phyloP scores from a whole-genome alignment of 2,888 invertebrate species.

The Lissonota sp. region DNA sequence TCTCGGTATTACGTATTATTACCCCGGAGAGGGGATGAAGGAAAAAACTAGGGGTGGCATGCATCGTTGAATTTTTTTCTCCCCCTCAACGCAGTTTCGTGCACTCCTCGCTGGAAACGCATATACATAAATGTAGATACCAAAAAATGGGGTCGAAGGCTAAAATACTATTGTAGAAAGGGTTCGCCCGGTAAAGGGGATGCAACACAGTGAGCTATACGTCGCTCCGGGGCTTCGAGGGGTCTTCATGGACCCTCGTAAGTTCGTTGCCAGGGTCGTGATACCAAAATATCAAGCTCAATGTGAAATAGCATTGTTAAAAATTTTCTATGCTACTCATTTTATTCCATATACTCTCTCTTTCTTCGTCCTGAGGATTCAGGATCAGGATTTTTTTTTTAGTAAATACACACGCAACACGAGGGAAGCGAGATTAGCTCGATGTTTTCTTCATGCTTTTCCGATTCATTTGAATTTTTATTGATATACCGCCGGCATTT shows the following conservation, averaged over 20 bases:
- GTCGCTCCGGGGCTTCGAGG: constrained; percentile 46
- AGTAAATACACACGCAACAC: not conserved
- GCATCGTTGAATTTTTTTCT: constrained; percentile 66
- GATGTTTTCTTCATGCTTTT: constrained; percentile 38
- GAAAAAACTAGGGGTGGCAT: constrained; percentile 65
- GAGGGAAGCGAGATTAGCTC: constrained; percentile 2
- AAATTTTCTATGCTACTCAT: constrained; percentile 26
- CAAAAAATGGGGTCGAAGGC: constrained; percentile 59
- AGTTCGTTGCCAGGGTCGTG: constrained; percentile 26
- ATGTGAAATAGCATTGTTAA: constrained; percentile 31
- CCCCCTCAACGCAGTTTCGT: constrained; percentile 40
- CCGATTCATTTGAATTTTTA: constrained; percentile 59
- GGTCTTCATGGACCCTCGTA: constrained; percentile 32
- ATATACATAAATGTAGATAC: constrained; percentile 17
- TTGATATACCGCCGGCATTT: constrained; percentile 51
- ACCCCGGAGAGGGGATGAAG: constrained; percentile 41
- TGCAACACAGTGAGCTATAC: not conserved
- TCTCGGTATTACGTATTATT: constrained; percentile 52
- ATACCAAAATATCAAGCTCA: constrained; percentile 25
- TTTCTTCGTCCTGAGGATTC: constrained; percentile 12
- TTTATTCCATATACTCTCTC: constrained; percentile 3
- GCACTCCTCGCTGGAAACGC: constrained; percentile 39
- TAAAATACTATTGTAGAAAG: constrained; percentile 61
- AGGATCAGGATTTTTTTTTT: not conserved
- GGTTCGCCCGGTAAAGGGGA: constrained; percentile 59